Base-by-base conservation (phyloP, 2,797 vertebrate species). In the Acanthis flammea region DNA sequence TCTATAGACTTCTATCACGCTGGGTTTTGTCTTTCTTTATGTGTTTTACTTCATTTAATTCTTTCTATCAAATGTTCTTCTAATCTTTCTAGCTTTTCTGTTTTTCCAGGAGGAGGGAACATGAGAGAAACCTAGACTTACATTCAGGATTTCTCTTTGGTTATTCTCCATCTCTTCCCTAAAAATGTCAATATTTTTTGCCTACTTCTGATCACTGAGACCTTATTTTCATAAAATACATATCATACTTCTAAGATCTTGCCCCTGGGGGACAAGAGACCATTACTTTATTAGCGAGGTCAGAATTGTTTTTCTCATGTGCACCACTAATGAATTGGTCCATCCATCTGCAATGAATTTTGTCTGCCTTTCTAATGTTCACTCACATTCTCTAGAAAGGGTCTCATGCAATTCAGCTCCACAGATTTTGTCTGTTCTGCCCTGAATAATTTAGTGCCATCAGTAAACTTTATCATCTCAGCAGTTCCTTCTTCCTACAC, bases 341-440 rank as follows among this genome's bases (percentile, higher is more conserved):
- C 77, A 89, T 82, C 41, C 84, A 79, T 35, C 86, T 91, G 80
- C 84, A 91, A n/a, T 48, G 37, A 84, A 55, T 91, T 94, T 95
- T 91, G n/a, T 85, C 88, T 92, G 84, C 63, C 63, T 67, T 93
- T 94, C 75, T 82, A 82, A 85, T 73, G 84, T 87, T 94, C 84
- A 82, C 21, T 70, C 67, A 60, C 63, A 87, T 79, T 88, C 60
- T 92, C 67, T 85, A 28, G 31, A 27, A 58, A 55, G 51, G 27
- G 9, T 48, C 19, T 81, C 1, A 0, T 62, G 33, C 16, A 92
- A 13, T 81, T 92, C 66, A 93, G 58, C 25, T 75, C 35, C 47
- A 57, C 47, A 68, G 73, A 39, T 16, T 51, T 95, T 51, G 5
- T 54, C 21, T 89, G 78, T 82, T 55, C 25, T 63, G 6, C 13